Evolutionary conservation across 92 coral and sea anemone species (phyloP).

Genomic region (Palythoa heliodiscus): DNA sequence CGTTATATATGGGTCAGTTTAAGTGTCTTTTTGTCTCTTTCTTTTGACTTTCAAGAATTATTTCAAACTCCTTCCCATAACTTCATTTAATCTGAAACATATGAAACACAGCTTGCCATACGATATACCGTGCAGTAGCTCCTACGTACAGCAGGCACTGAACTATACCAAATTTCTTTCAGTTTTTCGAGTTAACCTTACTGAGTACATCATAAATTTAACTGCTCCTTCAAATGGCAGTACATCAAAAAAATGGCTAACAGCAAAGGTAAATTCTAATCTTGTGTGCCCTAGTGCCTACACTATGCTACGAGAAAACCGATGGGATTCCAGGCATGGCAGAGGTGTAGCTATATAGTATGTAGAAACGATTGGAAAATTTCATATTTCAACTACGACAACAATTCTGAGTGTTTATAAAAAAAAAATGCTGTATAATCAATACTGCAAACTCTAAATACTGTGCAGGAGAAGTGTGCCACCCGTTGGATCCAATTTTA

Average conservation of each 20-base stretch:
- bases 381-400: neutral
- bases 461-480: conserved; percentile 52
- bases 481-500: conserved; percentile 63
- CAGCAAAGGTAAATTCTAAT: neutral
- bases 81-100: too few relatives aligned
- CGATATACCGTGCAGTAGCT: too few relatives aligned
- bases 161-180: too few relatives aligned
- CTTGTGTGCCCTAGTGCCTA: conserved; percentile 24
- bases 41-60: too few relatives aligned
- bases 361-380: conserved; percentile 35
- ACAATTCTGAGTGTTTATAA: conserved; percentile 16
- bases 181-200: too few relatives aligned
- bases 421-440: conserved; percentile 15
- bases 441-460: conserved; percentile 47
- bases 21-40: too few relatives aligned
- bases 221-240: too few relatives aligned
- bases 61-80: too few relatives aligned
- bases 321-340: conserved; percentile 15
- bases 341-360: conserved; percentile 33
- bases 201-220: too few relatives aligned
- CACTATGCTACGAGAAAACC: conserved; percentile 22
- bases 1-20: too few relatives aligned
- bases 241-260: conserved; percentile 8
- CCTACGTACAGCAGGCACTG: too few relatives aligned
- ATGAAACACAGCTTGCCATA: too few relatives aligned